Conservation (phyloP, 2,113 vertebrate genomes). For the Zootoca vivipara region DNA sequence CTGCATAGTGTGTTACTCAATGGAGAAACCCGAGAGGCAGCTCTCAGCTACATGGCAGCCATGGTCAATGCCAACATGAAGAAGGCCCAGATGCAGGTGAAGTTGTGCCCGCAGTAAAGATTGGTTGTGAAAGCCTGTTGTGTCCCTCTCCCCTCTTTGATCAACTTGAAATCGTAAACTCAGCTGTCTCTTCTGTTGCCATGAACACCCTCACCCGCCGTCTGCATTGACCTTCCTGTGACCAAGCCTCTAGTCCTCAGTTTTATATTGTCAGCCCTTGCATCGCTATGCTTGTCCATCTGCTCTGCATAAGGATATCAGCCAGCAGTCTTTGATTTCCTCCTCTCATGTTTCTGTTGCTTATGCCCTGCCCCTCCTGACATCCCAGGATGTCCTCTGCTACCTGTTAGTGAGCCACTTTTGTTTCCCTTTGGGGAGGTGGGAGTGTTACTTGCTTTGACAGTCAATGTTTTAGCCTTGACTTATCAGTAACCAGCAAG, state of each 20-base stretch:
- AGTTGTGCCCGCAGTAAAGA: background rate
- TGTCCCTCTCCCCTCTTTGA: too few species aligned
- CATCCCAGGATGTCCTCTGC: background rate
- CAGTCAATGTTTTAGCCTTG: too few species aligned
- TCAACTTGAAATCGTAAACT: background rate
- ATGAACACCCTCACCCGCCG: background rate
- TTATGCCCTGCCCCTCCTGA: background rate
- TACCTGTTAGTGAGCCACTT: background rate
- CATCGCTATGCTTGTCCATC: background rate
- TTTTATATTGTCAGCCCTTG: background rate
- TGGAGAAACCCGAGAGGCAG: slow-evolving; percentile 93
- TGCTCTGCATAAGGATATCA: background rate
- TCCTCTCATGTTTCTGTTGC: background rate
- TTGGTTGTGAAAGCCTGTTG: too few species aligned
- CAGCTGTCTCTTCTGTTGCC: background rate
- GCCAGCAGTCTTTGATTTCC: background rate
- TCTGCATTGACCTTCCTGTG: background rate
- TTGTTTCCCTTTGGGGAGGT: background rate
- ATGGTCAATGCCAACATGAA: slow-evolving; percentile 96
- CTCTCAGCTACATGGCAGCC: slow-evolving; percentile 95
- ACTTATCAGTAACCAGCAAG: too few species aligned
- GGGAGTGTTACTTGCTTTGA: too few species aligned
- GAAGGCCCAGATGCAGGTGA: slow-evolving; percentile 98
- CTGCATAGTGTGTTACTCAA: slow-evolving; percentile 94
- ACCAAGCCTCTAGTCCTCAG: background rate